Conservation (phyloP, 2,113 vertebrate genomes). For the Malurus melanocephalus region DNA sequence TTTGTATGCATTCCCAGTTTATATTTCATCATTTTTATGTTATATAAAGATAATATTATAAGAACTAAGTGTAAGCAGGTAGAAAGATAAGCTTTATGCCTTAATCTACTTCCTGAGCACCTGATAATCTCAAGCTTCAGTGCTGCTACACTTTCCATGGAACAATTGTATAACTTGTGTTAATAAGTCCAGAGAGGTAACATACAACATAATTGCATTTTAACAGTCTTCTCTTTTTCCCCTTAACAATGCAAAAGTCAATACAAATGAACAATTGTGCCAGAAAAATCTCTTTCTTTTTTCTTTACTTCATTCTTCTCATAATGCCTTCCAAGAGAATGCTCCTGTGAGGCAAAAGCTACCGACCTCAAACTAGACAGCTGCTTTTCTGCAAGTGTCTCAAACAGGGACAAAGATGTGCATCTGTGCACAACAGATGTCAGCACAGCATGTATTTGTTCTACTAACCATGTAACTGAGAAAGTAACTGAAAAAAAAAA, state of each 20-base stretch:
- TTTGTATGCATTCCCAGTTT: conserved; percentile 50
- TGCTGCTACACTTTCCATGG: background rate
- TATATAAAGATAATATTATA: conserved; percentile 44
- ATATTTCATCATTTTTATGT: conserved; percentile 42
- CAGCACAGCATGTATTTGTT: background rate
- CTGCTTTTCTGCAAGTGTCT: background rate
- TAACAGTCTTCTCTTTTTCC: conserved; percentile 43
- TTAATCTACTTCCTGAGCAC: conserved; percentile 56
- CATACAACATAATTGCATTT: conserved; percentile 26
- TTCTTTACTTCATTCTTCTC: conserved; percentile 46
- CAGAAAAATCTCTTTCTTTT: conserved; percentile 51
- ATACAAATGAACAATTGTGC: conserved; percentile 37
- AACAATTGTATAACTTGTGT: background rate
- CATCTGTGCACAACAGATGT: background rate
- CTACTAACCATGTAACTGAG: background rate
- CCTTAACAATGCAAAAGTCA: conserved; percentile 53
- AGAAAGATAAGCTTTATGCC: conserved; percentile 44
- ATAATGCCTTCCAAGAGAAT: conserved; percentile 36
- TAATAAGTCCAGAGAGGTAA: background rate
- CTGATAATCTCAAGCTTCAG: conserved; percentile 31
- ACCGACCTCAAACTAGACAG: fast-evolving
- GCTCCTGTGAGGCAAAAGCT: background rate
- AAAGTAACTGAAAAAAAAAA: background rate
- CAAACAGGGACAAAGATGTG: background rate
- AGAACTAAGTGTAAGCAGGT: conserved; percentile 34